A percentile compares a stretch with the other conserved stretches of the same genome.
These are phyloP conservation scores for Pipistrellus pipistrellus DNA, from an alignment of 2,797 vertebrate species.

Conservation along the genomic window DNA sequence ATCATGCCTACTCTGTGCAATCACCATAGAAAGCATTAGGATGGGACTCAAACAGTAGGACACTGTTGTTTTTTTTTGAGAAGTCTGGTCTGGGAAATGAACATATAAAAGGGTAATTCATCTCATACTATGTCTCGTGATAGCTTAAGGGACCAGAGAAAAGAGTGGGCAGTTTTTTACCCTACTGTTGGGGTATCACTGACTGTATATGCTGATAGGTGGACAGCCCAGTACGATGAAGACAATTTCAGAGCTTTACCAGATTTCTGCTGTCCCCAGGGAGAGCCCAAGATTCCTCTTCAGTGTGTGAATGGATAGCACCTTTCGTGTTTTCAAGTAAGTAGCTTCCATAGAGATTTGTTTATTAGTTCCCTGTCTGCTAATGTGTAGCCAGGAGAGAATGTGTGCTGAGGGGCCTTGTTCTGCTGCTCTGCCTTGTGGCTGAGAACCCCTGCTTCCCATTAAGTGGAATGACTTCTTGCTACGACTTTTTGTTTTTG, in stretches of 20 bases:
- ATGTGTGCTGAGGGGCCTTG: not conserved
- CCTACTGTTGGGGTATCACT: not conserved
- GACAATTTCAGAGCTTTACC: not conserved
- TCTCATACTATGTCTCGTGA: not conserved
- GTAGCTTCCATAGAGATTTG: not conserved
- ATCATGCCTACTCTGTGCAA: rapidly evolving
- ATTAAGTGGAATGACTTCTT: not conserved
- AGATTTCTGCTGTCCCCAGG: not conserved
- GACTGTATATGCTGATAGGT: not conserved
- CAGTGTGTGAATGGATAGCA: not conserved
- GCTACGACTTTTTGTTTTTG: not conserved
- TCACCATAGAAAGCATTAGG: not conserved
- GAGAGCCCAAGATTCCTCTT: not conserved
- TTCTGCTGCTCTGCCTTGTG: not conserved
- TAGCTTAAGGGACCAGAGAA: not conserved
- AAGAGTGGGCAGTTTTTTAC: not conserved
- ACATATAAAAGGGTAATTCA: not conserved
- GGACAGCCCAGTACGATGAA: not conserved
- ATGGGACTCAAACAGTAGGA: not conserved
- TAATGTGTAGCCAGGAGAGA: not conserved
- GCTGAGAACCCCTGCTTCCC: not conserved
- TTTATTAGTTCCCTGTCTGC: not conserved
- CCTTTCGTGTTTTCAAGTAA: constrained; percentile 25
- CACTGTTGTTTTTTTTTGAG: not conserved
- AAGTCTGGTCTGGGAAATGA: not conserved